phyloP scores from a whole-genome alignment of 1,140 invertebrate genomes.

The Wasmannia auropunctata region DNA sequence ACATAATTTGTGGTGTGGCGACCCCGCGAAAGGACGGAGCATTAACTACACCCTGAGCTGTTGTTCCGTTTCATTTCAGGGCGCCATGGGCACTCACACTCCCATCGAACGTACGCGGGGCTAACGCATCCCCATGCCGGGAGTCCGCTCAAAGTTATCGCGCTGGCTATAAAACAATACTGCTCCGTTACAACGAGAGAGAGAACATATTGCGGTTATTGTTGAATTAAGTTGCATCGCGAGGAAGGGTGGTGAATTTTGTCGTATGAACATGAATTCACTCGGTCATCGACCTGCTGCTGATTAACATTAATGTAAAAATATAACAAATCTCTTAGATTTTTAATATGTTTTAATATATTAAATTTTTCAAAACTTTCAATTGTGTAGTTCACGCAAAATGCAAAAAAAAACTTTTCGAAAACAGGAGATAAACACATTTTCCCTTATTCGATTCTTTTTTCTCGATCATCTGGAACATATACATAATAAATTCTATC shows the following conservation, averaged over 20 bases:
- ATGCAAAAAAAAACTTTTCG: not conserved
- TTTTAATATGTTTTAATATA: not conserved
- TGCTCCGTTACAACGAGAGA: slow-evolving; percentile 70
- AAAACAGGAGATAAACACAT: not conserved
- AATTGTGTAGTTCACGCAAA: not conserved
- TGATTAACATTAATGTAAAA: not conserved
- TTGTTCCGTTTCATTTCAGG: slow-evolving; percentile 79
- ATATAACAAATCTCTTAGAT: not conserved
- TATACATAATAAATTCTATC: not conserved
- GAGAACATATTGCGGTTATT: slow-evolving; percentile 80
- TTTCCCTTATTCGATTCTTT: not conserved
- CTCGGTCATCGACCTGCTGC: not conserved
- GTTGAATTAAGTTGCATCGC: slow-evolving; percentile 69
- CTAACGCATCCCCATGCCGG: slow-evolving; percentile 68
- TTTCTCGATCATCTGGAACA: not conserved
- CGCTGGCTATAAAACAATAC: slow-evolving; percentile 82
- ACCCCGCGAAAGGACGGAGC: slow-evolving; percentile 66
- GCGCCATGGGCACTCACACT: slow-evolving; percentile 37
- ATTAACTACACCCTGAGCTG: slow-evolving; percentile 82
- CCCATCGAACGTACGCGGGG: slow-evolving; percentile 53
- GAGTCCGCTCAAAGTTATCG: slow-evolving; percentile 75
- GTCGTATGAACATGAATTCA: not conserved
- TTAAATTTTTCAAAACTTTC: not conserved
- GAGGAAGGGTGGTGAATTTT: slow-evolving; percentile 38
- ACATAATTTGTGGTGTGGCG: slow-evolving; percentile 40